phyloP scores from a whole-genome alignment of 2,797 vertebrate species.

The Vipera latastei region DNA sequence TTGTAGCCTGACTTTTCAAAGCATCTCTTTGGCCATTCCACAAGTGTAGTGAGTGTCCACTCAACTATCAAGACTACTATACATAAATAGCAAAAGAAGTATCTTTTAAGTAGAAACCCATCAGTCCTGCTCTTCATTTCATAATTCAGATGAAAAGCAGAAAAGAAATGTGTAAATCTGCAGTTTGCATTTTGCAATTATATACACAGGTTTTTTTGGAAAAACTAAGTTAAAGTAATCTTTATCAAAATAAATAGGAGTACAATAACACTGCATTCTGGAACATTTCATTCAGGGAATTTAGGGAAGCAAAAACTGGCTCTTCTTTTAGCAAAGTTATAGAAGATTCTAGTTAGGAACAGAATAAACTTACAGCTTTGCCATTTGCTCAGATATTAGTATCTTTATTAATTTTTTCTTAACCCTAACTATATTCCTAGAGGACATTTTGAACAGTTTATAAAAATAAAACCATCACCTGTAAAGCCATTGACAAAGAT shows the following conservation, averaged over 20 bases:
- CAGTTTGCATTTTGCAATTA: background rate
- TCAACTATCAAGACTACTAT: background rate
- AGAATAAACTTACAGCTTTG: background rate
- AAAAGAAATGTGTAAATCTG: background rate
- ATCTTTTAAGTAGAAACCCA: background rate
- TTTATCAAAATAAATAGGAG: background rate
- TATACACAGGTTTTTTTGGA: background rate
- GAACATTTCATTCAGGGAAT: background rate
- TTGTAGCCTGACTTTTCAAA: background rate
- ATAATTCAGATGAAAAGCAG: background rate
- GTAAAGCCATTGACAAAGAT: slow-evolving; percentile 98
- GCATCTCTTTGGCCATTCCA: background rate
- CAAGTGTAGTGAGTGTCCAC: background rate
- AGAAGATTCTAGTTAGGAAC: background rate
- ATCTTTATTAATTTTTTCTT: background rate
- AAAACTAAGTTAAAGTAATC: background rate
- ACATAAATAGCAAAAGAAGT: background rate
- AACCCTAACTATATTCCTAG: background rate
- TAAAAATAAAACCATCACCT: slow-evolving; percentile 72
- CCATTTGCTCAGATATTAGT: background rate
- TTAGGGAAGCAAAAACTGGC: background rate
- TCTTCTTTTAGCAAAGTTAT: background rate
- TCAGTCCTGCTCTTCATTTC: background rate
- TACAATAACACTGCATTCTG: background rate
- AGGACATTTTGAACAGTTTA: background rate